Conservation (phyloP, 2,113 vertebrate genomes). For the Bos taurus region ARS-UCD2.0 NC_037346.1:51190001-51190500, state of each 20-base stretch:
- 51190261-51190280: conserved; percentile 98
- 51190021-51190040: not conserved
- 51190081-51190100: accelerated
- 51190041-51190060: not conserved
- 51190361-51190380: conserved; percentile 94
- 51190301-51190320: conserved; percentile 97
- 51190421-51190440: not conserved
- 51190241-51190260: conserved; percentile 92
- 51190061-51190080: not conserved
- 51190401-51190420: not conserved
- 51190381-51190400: not conserved
- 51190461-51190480: not conserved
- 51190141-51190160: not conserved
- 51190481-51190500: not conserved
- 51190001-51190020: not conserved
- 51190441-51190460: not conserved
- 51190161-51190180: not conserved
- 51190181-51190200: not conserved
- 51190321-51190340: conserved; percentile 98
- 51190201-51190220: not conserved
- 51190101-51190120: not conserved
- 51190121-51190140: accelerated
- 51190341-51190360: conserved; percentile 99
- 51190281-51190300: conserved; percentile 99
- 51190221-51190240: not conserved